These are phyloP conservation scores for Araneus ventricosus DNA, from an alignment of 1,140 invertebrate genomes.

Conservation along the genomic window DNA sequence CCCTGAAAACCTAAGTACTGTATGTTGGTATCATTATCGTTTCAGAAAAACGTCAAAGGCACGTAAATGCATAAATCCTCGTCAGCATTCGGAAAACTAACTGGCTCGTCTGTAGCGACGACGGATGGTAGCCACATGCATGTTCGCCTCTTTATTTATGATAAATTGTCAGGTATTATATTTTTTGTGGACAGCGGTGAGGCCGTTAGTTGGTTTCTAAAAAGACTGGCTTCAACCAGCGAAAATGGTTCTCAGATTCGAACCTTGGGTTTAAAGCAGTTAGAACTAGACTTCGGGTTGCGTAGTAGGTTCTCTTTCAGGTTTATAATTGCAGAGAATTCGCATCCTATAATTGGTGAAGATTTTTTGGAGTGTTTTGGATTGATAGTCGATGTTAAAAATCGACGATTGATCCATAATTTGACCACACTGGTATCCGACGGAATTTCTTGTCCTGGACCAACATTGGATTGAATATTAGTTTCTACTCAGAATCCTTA, in stretches of 20 bases:
- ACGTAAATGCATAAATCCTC: background rate
- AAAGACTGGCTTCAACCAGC: background rate
- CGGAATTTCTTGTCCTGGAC: background rate
- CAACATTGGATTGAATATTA: background rate
- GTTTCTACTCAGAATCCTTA: background rate
- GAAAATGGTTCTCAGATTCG: background rate
- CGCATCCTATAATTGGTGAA: background rate
- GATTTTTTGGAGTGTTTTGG: background rate
- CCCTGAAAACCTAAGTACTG: background rate
- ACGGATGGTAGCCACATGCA: background rate
- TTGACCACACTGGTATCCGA: background rate
- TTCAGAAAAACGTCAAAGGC: too few relatives aligned
- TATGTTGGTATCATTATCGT: too few relatives aligned
- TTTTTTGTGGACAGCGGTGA: background rate
- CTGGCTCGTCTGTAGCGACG: background rate
- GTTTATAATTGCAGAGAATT: background rate
- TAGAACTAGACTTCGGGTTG: background rate
- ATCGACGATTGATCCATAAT: background rate
- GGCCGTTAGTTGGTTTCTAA: background rate
- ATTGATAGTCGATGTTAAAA: background rate
- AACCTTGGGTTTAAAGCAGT: background rate
- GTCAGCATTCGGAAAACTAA: background rate
- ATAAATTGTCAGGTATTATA: background rate
- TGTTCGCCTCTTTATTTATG: background rate
- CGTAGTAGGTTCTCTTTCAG: too few relatives aligned